Evolutionary conservation across 2,113 vertebrate species (phyloP), one percentile per base, ranked within the genome.

Genomic region (Melanerpes formicivorus): DNA sequence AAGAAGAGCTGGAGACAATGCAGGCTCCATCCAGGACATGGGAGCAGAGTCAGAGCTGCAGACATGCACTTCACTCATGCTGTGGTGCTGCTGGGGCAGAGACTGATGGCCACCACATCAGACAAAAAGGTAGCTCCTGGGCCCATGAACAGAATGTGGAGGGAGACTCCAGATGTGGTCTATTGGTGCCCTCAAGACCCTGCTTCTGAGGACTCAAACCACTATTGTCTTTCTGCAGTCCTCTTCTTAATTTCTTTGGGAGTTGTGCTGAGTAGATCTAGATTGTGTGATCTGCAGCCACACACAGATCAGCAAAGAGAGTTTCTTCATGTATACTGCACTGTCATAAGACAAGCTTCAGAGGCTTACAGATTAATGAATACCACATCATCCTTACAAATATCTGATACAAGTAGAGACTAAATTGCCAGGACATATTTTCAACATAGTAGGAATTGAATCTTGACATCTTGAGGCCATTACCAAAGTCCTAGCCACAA

Each of bases 31-130:
- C 14, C 17, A 30, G 25, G 3, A 72, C 14, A 32, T 22, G 15
- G 8, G 12, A 18, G 6, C 22, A 32, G 54, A 42, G 7, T 44
- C 18, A 62, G 66, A 63, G 30, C 30, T 37, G 32, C 42, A 79
- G 13, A 63, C 2, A 1, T 0, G 8, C 29, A 56, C 11, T 56
- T 2, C 15, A 34, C 6, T 8, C 22, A 5, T 32, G 6, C 18
- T 67, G 2, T 23, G 22, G 4, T 32, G 7, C 22, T 34, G 23
- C 32, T 56, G 29, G 14, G 8, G 5, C 3, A 8, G 21, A 21
- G 40, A 50, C 48, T 44, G 48, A 44, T 25, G 27, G 22, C 16
- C 22, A 63, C 4, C 4, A 74, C 40, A 19, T 40, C 16, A 78
- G 13, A 34, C 32, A 79, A 83, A 75, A 75, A 29, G 18, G 10